These are phyloP conservation scores for Ceratothoa steindachneri DNA, from an alignment of 2,888 invertebrate genomes.

Conservation along the genomic window DNA sequence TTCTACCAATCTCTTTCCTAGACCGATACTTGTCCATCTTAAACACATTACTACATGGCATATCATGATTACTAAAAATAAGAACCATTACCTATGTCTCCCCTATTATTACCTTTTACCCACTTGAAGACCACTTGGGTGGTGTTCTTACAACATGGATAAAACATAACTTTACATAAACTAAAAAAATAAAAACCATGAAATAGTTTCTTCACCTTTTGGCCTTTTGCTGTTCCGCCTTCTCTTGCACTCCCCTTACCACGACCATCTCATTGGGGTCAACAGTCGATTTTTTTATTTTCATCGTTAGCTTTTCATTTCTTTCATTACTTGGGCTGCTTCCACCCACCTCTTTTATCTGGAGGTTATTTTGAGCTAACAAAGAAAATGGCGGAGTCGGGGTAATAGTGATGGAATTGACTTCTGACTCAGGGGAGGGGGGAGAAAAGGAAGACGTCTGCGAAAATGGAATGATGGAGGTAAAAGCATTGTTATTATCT, in stretches of 20 bases:
- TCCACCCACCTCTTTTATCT: background rate
- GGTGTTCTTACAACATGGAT: too few relatives aligned
- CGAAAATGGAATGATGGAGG: background rate
- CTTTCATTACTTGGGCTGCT: background rate
- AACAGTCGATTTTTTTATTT: conserved; percentile 41
- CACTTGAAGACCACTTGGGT: too few relatives aligned
- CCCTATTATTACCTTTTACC: too few relatives aligned
- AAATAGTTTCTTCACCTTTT: conserved; percentile 22
- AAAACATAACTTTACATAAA: too few relatives aligned
- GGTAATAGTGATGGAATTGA: conserved; percentile 11
- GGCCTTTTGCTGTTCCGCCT: conserved; percentile 33
- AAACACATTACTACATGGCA: too few relatives aligned
- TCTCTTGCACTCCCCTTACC: conserved; percentile 37
- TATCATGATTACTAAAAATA: too few relatives aligned
- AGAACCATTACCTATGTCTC: too few relatives aligned
- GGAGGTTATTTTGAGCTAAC: background rate
- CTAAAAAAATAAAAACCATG: too few relatives aligned
- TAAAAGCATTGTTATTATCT: background rate
- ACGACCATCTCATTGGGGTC: conserved; percentile 46
- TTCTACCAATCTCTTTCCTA: too few relatives aligned
- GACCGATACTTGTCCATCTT: too few relatives aligned
- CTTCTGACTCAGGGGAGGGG: background rate
- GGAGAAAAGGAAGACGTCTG: conserved; percentile 8
- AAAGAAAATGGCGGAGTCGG: conserved; percentile 8
- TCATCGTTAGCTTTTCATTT: conserved; percentile 37